Conservation (phyloP, 1,140 invertebrate genomes). For the Monochamus saltuarius region DNA sequence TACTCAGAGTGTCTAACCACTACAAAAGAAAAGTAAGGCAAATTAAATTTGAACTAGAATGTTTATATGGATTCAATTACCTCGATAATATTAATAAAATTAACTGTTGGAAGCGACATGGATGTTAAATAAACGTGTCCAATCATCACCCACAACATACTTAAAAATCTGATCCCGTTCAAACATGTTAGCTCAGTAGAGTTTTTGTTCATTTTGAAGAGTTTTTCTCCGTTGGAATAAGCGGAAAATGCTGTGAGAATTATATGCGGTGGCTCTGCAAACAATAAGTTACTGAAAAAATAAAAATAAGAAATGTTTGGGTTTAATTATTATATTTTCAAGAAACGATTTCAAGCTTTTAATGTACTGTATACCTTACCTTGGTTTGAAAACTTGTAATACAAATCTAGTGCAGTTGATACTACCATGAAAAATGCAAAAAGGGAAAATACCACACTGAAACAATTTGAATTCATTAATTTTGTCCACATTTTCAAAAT, state of each 20-base stretch:
- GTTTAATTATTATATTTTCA: too few relatives aligned
- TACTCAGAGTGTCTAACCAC: too few relatives aligned
- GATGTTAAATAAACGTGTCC: slow-evolving; percentile 53
- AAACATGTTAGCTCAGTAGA: slow-evolving; percentile 52
- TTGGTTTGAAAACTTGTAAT: background rate
- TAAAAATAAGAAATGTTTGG: too few relatives aligned
- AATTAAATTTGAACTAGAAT: too few relatives aligned
- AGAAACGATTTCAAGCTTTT: too few relatives aligned
- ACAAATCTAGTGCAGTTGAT: slow-evolving; percentile 16
- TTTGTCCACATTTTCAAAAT: too few relatives aligned
- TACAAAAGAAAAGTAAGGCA: too few relatives aligned
- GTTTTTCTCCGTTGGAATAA: slow-evolving; percentile 46
- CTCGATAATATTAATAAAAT: slow-evolving; percentile 1
- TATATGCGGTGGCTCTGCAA: too few relatives aligned
- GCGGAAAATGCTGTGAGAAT: slow-evolving; percentile 45
- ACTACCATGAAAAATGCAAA: slow-evolving; percentile 1
- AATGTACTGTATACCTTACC: slow-evolving; percentile 1
- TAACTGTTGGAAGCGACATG: background rate
- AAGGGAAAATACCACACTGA: slow-evolving; percentile 9
- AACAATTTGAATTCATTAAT: slow-evolving; percentile 11
- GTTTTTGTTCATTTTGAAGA: slow-evolving; percentile 40
- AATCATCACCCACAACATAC: slow-evolving; percentile 66
- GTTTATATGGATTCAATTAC: background rate
- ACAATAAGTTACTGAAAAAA: too few relatives aligned
- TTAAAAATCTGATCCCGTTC: slow-evolving; percentile 60